Percentiles rank a stretch among this genome's conserved stretches.
phyloP scores from a whole-genome alignment of 2,888 invertebrate species.

The Pomacea canaliculata region DNA sequence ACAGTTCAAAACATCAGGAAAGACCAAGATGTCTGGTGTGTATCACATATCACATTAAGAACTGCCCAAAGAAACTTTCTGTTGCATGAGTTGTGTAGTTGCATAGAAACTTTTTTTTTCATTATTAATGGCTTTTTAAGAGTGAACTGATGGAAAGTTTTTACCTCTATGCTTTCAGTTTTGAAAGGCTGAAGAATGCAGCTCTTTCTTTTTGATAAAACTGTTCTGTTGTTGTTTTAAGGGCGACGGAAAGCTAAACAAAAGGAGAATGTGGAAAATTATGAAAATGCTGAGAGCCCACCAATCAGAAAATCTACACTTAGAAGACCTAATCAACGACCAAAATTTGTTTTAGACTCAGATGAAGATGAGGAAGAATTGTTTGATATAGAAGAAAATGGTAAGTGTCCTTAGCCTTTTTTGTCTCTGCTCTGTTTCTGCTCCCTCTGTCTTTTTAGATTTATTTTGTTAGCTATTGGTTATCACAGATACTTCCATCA shows the following conservation, averaged over 20 bases:
- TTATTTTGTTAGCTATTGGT: too few species aligned
- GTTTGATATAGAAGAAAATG: constrained; percentile 55
- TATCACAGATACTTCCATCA: too few species aligned
- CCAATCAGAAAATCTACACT: constrained; percentile 33
- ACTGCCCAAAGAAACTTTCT: neutral
- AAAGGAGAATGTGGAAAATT: constrained; percentile 41
- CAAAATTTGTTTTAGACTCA: constrained; percentile 50
- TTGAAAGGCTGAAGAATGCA: too few species aligned
- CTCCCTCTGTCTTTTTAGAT: too few species aligned
- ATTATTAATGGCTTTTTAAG: neutral
- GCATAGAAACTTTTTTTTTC: neutral
- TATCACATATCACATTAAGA: neutral
- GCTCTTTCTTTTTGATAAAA: too few species aligned
- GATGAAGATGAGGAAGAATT: constrained; percentile 55
- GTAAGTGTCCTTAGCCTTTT: constrained; percentile 26
- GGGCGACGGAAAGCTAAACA: constrained; percentile 31
- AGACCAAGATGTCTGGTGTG: constrained; percentile 45
- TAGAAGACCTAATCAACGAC: constrained; percentile 40
- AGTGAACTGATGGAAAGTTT: neutral
- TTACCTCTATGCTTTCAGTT: neutral
- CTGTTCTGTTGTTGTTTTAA: neutral
- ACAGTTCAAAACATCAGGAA: constrained; percentile 1
- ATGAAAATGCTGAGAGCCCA: constrained; percentile 37
- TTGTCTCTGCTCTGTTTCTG: too few species aligned
- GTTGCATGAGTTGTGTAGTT: neutral